Evolutionary conservation across 2,888 invertebrate species (phyloP).

Genomic region (Peribatodes rhomboidaria): DNA sequence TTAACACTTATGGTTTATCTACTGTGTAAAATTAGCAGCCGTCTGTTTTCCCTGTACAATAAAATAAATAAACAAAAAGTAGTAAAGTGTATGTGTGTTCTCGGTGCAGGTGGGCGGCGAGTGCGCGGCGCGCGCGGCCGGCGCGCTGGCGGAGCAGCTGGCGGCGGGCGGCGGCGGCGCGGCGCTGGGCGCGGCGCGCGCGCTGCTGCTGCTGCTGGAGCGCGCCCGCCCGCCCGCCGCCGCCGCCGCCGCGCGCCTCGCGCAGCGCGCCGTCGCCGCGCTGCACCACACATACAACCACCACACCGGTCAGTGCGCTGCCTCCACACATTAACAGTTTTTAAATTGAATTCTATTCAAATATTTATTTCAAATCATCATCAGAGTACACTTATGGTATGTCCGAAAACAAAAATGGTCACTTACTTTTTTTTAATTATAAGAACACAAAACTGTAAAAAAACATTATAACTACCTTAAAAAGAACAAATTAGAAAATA

Average conservation of each 20-base stretch:
- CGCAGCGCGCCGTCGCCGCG: constrained; percentile 52
- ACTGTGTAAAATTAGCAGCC: too few relatives aligned
- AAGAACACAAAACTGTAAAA: too few relatives aligned
- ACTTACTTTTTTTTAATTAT: too few relatives aligned
- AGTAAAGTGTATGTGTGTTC: constrained; percentile 7
- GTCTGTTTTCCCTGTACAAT: too few relatives aligned
- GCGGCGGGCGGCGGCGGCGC: constrained; percentile 55
- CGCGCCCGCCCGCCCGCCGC: constrained; percentile 55
- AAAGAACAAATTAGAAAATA: too few relatives aligned
- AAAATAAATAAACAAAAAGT: too few relatives aligned
- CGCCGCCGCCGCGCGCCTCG: constrained; percentile 63
- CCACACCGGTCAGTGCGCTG: constrained; percentile 41
- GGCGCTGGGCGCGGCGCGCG: constrained; percentile 51
- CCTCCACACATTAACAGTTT: neutral
- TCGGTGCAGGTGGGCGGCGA: constrained; percentile 52
- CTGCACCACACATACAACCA: constrained; percentile 60
- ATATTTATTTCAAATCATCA: too few relatives aligned
- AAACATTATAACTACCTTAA: too few relatives aligned
- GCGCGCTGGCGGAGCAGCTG: constrained; percentile 68
- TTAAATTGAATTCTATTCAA: too few relatives aligned
- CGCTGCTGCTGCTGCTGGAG: constrained; percentile 43
- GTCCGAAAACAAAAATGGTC: too few relatives aligned
- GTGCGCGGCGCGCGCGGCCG: constrained; percentile 57
- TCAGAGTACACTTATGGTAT: too few relatives aligned
- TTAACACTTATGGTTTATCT: too few relatives aligned